phyloP scores from a whole-genome alignment of 2,113 vertebrate species.

The Anthoscopus minutus region DNA sequence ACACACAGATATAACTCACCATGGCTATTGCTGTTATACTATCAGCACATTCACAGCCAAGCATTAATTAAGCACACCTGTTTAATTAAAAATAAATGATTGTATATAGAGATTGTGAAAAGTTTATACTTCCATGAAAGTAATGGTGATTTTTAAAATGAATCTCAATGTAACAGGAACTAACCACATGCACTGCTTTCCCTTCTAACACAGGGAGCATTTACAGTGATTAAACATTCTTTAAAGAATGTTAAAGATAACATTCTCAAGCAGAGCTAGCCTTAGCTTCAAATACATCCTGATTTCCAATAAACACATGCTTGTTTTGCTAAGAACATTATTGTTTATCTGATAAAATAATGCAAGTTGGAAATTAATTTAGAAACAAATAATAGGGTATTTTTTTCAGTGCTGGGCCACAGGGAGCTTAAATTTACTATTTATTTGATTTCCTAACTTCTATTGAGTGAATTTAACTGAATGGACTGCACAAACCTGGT shows the following conservation, averaged over 20 bases:
- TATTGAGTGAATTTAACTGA: not conserved
- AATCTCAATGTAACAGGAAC: not conserved
- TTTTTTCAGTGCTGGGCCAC: not conserved
- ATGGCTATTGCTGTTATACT: not conserved
- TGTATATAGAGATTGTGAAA: not conserved
- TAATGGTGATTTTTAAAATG: not conserved
- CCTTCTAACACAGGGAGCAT: not conserved
- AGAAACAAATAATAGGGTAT: not conserved
- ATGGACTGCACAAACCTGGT: not conserved
- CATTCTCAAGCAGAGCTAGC: not conserved
- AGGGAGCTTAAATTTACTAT: not conserved
- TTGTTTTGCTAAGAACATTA: not conserved
- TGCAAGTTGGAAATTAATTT: not conserved
- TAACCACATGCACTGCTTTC: not conserved
- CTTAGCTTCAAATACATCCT: not conserved
- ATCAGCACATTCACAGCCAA: not conserved
- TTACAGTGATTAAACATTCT: not conserved
- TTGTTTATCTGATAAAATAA: not conserved
- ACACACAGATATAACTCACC: not conserved
- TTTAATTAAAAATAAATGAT: not conserved
- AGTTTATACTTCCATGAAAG: not conserved
- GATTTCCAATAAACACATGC: not conserved
- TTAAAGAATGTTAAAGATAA: no score
- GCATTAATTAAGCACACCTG: not conserved
- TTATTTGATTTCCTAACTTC: not conserved